phyloP scores from a whole-genome alignment of 2,113 vertebrate genomes.

The Pollimyrus isidori region DNA sequence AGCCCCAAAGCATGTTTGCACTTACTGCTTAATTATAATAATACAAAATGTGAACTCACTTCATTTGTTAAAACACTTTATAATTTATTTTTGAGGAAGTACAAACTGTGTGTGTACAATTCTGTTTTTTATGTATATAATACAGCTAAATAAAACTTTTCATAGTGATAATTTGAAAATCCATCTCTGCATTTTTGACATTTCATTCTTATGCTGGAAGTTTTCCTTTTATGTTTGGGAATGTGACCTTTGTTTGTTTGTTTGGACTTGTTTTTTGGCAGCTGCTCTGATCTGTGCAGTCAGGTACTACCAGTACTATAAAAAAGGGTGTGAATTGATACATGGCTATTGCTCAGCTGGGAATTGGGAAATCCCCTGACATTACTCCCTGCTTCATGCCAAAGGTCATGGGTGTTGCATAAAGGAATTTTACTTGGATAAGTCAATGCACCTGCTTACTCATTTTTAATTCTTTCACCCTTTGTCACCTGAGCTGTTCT shows the following conservation, averaged over 20 bases:
- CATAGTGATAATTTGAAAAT: constrained; percentile 29
- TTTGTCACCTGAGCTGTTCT: not conserved
- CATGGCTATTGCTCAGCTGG: no score
- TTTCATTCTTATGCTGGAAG: no score
- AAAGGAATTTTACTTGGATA: not conserved
- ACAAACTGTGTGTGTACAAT: constrained; percentile 32
- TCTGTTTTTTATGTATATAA: constrained; percentile 37
- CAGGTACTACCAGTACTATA: not conserved
- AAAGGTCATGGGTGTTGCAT: not conserved
- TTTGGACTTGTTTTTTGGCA: not conserved
- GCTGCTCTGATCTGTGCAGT: not conserved
- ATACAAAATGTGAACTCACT: not conserved
- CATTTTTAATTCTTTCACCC: not conserved
- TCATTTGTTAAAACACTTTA: constrained; percentile 17
- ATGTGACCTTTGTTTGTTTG: not conserved
- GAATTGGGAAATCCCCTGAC: not conserved
- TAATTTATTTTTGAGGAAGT: constrained; percentile 45
- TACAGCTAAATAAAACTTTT: constrained; percentile 40
- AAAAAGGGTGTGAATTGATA: not conserved
- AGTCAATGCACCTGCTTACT: not conserved
- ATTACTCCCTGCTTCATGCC: not conserved
- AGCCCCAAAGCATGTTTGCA: constrained; percentile 12
- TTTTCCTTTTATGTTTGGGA: not conserved
- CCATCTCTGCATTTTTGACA: not conserved
- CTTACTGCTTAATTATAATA: not conserved